These are phyloP conservation scores for Luehdorfia chinensis DNA, from an alignment of 1,140 invertebrate genomes.

Conservation along the genomic window DNA sequence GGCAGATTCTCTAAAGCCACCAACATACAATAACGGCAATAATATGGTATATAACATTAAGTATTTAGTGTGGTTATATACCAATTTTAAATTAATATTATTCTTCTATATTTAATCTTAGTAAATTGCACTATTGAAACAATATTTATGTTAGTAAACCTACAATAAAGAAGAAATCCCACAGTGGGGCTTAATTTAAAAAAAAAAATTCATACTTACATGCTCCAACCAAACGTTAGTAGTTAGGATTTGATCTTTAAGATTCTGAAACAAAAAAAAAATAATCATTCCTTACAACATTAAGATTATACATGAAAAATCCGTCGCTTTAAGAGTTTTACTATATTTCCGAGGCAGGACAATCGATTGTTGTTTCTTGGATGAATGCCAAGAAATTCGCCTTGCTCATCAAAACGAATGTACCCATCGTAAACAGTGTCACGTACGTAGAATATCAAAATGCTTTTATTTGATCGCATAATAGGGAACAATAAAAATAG, in stretches of 20 bases:
- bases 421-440: slow-evolving; percentile 18
- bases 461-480: slow-evolving; percentile 16
- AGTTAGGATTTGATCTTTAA: slow-evolving; percentile 97
- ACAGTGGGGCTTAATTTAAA: too few relatives aligned
- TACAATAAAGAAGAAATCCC: too few relatives aligned
- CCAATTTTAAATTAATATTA: too few relatives aligned
- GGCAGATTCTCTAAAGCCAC: too few relatives aligned
- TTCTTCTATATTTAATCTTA: too few relatives aligned
- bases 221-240: slow-evolving; percentile 98
- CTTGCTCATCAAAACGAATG: slow-evolving; percentile 30
- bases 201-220: too few relatives aligned
- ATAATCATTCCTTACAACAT: not conserved
- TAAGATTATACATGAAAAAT: slow-evolving; percentile 1
- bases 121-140: too few relatives aligned
- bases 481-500: slow-evolving; percentile 12
- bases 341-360: slow-evolving; percentile 4
- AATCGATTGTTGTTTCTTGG: slow-evolving; percentile 37
- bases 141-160: too few relatives aligned
- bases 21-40: too few relatives aligned
- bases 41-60: too few relatives aligned
- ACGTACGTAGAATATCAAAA: slow-evolving; percentile 18
- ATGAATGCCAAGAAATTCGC: slow-evolving; percentile 24
- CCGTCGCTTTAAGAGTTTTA: not conserved
- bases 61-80: too few relatives aligned
- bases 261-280: slow-evolving; percentile 84